Conservation (phyloP, 1,140 invertebrate species). For the Aphidius gifuensis region DNA sequence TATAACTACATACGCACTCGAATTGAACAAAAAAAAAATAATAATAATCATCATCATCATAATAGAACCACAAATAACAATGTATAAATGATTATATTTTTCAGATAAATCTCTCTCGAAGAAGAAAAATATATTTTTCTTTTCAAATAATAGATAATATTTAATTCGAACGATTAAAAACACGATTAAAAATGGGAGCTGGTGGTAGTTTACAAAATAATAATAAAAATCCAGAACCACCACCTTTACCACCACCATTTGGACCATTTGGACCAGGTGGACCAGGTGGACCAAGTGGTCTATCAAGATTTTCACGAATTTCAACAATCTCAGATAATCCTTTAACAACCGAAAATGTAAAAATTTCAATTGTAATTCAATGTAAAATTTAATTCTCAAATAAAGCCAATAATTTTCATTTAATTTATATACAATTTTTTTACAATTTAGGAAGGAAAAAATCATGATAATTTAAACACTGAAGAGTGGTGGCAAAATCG, state of each 20-base stretch:
- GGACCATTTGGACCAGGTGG: slow-evolving; percentile 25
- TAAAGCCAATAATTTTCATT: neutral
- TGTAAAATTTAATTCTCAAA: neutral
- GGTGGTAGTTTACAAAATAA: slow-evolving; percentile 25
- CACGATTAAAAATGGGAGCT: slow-evolving; percentile 19
- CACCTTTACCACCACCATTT: slow-evolving; percentile 27
- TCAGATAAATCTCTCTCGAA: neutral
- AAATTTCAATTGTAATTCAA: slow-evolving; percentile 5
- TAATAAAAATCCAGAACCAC: slow-evolving; percentile 20
- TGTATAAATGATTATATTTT: neutral
- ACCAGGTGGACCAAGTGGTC: slow-evolving; percentile 18
- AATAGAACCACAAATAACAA: slow-evolving; percentile 1
- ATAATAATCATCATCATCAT: too few species aligned
- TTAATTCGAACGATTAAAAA: slow-evolving; percentile 7
- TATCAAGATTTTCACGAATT: slow-evolving; percentile 13
- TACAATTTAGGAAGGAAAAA: slow-evolving; percentile 7
- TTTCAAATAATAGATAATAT: neutral
- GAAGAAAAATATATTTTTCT: neutral
- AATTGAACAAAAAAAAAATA: neutral
- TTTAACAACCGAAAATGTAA: neutral
- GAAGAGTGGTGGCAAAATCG: slow-evolving; percentile 34
- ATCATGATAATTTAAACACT: slow-evolving; percentile 14
- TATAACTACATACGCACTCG: too few species aligned
- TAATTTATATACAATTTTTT: neutral
- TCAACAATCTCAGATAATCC: slow-evolving; percentile 12